Evolutionary conservation across 2,797 vertebrate species (phyloP), one percentile per base, ranked within the genome.

Genomic region (Philypnodon macrostomus): DNA sequence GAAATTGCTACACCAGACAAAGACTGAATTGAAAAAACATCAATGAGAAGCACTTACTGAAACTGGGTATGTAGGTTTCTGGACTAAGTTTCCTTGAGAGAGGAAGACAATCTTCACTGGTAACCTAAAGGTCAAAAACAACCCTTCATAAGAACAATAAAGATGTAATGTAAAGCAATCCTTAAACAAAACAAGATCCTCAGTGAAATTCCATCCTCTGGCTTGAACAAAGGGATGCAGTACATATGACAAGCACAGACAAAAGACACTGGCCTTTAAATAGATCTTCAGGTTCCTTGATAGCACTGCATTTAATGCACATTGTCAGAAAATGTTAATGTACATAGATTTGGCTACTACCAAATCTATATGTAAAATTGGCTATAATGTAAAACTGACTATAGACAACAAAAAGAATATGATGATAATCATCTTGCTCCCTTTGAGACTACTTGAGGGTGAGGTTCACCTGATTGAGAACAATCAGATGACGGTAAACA

Each of bases 21-120:
- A 23, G 21, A 23, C 3, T 23, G 3, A 23, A 23, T 23, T 23
- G 3, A 23, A 6, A 9, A 40, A 29, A 17, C 14, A 30, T 7
- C n/a, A 44, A 42, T 16, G 15, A 44, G 9, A 10, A 44, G 14
- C 18, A 82, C 88, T 83, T 88, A 90, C 90, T 86, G 47, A 87
- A 85, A 69, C 79, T 89, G 27, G 80, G 79, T 61, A 86, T 67
- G 60, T 85, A 83, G 7, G 71, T 64, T 48, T 88, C 87, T 62
- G 70, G 80, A 52, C 77, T 77, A 33, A 67, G 48, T 54, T 72
- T 89, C 58, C 53, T 70, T 41, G 74, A 70, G 4, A 88, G 67
- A 49, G 85, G 80, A 47, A 67, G 69, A 11, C 79, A 81, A 67
- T 88, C 89, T 53, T 91, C 91, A 47, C 5, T 66, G 44, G 66